These are phyloP conservation scores for Coilia nasus DNA, from an alignment of 2,797 vertebrate genomes.

Conservation along the genomic window DNA sequence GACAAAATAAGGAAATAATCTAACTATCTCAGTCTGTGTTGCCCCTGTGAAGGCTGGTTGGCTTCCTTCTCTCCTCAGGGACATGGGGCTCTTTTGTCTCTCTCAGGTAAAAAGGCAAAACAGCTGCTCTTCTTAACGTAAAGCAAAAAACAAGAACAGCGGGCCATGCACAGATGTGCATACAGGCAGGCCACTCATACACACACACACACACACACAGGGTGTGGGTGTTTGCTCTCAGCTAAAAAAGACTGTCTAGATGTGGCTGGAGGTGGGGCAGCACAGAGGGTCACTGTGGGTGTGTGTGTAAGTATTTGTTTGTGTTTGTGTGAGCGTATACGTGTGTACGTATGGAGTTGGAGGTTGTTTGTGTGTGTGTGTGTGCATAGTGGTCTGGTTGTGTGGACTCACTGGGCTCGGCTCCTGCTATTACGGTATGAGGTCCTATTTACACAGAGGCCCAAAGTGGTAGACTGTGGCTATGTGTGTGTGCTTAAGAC, in stretches of 20 bases:
- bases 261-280: not conserved
- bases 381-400: not conserved
- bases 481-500: no score
- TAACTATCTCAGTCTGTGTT: no score
- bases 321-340: no score
- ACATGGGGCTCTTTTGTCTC: no score
- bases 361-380: conserved; percentile 6
- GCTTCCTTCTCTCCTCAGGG: no score
- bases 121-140: no score
- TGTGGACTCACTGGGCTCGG: conserved; percentile 1
- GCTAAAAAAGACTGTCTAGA: not conserved
- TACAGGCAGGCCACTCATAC: not conserved
- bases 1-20: no score
- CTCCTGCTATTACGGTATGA: conserved; percentile 9
- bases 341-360: not conserved
- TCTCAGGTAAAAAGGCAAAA: no score
- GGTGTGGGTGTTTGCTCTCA: not conserved
- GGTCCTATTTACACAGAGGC: conserved; percentile 14
- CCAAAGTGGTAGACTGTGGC: not conserved
- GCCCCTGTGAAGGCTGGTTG: no score
- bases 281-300: conserved; percentile 10
- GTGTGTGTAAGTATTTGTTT: no score
- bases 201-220: not conserved
- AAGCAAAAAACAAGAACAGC: no score
- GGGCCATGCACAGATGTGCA: no score